Conservation (phyloP, 2,888 invertebrate genomes). For the Erannis defoliaria region DNA sequence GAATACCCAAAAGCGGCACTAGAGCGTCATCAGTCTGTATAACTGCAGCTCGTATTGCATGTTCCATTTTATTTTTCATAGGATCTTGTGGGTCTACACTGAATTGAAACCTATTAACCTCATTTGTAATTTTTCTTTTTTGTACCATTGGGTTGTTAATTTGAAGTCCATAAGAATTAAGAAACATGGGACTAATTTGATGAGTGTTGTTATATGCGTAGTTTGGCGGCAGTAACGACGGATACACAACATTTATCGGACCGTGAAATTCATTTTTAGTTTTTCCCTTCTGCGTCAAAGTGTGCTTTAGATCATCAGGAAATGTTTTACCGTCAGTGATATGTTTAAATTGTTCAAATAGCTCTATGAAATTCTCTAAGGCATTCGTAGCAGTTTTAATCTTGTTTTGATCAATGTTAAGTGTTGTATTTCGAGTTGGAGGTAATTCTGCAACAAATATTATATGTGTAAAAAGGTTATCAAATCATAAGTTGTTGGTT, state of each 20-base stretch:
- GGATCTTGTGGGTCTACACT: background rate
- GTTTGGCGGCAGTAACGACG: conserved; percentile 17
- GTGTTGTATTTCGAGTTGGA: background rate
- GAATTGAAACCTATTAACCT: background rate
- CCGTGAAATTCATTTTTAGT: conserved; percentile 29
- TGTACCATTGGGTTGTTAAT: conserved; percentile 7
- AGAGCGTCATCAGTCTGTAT: conserved; percentile 73
- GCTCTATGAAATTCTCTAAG: conserved; percentile 17
- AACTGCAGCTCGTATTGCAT: conserved; percentile 36
- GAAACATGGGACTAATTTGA: conserved; percentile 1
- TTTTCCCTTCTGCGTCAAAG: conserved; percentile 29
- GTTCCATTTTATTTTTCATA: conserved; percentile 6
- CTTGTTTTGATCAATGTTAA: conserved; percentile 2
- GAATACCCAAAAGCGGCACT: conserved; percentile 68
- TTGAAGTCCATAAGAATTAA: conserved; percentile 7
- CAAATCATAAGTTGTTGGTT: too few species aligned
- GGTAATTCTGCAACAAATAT: conserved; percentile 11
- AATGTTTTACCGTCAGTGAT: background rate
- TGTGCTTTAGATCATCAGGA: background rate
- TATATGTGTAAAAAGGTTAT: background rate
- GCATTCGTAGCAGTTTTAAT: conserved; percentile 5
- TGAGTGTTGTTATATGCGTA: conserved; percentile 5
- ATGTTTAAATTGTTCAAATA: conserved; percentile 14
- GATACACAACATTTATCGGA: conserved; percentile 26
- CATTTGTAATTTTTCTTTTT: conserved; percentile 13